phyloP scores from a whole-genome alignment of 2,888 invertebrate species.

The Torymus auratus region DNA sequence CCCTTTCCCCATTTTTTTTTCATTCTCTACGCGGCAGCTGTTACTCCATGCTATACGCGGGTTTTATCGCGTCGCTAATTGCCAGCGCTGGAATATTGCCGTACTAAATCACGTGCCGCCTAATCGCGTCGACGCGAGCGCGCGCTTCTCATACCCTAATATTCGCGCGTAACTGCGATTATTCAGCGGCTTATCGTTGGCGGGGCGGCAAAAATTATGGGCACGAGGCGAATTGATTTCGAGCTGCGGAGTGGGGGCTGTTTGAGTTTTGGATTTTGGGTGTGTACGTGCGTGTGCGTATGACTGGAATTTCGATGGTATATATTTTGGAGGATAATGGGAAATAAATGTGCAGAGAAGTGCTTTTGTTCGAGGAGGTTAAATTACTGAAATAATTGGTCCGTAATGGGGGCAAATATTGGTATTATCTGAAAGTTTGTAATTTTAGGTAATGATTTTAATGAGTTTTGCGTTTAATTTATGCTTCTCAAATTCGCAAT shows the following conservation, averaged over 20 bases:
- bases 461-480: too few relatives aligned
- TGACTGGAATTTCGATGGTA: too few relatives aligned
- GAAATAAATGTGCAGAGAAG: too few relatives aligned
- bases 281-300: too few relatives aligned
- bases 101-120: conserved; percentile 60
- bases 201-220: conserved; percentile 25
- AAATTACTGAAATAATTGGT: too few relatives aligned
- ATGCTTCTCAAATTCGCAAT: too few relatives aligned
- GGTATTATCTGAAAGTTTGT: too few relatives aligned
- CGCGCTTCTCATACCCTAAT: conserved; percentile 5
- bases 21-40: conserved; percentile 2
- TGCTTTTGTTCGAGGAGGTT: too few relatives aligned
- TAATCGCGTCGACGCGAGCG: conserved; percentile 19
- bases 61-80: conserved; percentile 34
- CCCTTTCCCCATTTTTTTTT: neutral
- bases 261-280: too few relatives aligned
- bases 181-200: conserved; percentile 33
- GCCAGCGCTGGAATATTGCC: conserved; percentile 37
- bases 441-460: too few relatives aligned
- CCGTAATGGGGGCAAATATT: too few relatives aligned
- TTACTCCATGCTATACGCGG: conserved; percentile 16
- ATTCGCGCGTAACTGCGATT: conserved; percentile 36
- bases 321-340: too few relatives aligned
- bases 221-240: neutral
- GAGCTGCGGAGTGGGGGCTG: neutral